Percentiles rank a stretch among this genome's conserved stretches.
Evolutionary conservation across 1,140 invertebrate species (phyloP).

Genomic region (Drosophila dunni): DNA sequence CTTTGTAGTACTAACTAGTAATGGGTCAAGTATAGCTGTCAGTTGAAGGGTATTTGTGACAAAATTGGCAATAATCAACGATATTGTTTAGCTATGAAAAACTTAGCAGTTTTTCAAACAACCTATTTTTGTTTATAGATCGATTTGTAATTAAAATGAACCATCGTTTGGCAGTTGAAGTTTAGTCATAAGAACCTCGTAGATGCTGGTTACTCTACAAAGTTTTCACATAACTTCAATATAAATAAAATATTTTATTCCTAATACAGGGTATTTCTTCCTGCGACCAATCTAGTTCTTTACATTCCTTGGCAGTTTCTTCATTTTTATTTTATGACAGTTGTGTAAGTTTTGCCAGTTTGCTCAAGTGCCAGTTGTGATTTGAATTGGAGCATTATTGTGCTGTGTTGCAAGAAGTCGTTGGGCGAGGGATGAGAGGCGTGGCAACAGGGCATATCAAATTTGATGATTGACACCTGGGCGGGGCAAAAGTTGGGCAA

Average conservation of each 20-base stretch:
- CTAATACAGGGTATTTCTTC: slow-evolving; percentile 3
- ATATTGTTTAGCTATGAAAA: too few species aligned
- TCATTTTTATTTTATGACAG: slow-evolving; percentile 40
- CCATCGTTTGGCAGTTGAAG: too few species aligned
- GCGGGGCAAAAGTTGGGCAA: slow-evolving; percentile 27
- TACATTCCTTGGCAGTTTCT: slow-evolving; percentile 8
- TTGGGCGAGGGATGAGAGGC: not conserved
- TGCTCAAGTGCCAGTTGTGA: slow-evolving; percentile 36
- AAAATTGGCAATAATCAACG: too few species aligned
- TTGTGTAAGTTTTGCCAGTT: slow-evolving; percentile 32
- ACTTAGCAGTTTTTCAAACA: too few species aligned
- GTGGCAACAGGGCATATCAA: slow-evolving; percentile 37
- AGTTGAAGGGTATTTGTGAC: too few species aligned
- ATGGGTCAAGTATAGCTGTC: too few species aligned
- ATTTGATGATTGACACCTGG: slow-evolving; percentile 58
- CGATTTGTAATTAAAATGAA: too few species aligned
- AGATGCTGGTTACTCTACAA: too few species aligned
- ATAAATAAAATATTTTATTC: not conserved
- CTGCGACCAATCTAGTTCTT: not conserved
- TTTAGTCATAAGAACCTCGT: too few species aligned
- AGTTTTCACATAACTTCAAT: not conserved
- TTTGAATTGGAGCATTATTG: slow-evolving; percentile 55
- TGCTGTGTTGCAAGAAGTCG: too few species aligned
- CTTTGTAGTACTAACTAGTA: too few species aligned
- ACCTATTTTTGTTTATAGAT: too few species aligned